Conservation (phyloP, 23 tunicate genomes). For the Ascidia mentula region DNA sequence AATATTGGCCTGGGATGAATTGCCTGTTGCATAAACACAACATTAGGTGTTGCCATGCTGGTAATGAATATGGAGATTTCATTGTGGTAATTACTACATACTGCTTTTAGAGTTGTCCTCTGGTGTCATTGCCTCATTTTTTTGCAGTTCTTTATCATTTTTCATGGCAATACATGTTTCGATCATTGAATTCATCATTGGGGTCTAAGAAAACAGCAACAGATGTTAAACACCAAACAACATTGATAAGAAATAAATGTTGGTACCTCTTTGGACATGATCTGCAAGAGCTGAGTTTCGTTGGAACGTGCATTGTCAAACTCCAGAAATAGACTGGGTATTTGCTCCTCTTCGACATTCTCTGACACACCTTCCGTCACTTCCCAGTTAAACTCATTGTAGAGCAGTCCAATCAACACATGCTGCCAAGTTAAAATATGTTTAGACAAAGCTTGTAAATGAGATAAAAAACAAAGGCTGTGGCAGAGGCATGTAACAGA, state of each 20-base stretch:
- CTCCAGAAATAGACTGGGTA: slow-evolving; percentile 78
- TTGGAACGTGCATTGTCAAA: slow-evolving; percentile 62
- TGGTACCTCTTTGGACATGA: slow-evolving; percentile 73
- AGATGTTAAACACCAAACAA: neutral
- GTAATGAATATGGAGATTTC: too few relatives aligned
- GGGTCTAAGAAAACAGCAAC: slow-evolving; percentile 37
- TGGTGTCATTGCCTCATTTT: neutral
- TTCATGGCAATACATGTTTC: slow-evolving; percentile 63
- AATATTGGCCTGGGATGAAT: neutral
- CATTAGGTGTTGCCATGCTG: too few relatives aligned
- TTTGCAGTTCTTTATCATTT: slow-evolving; percentile 39
- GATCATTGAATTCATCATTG: slow-evolving; percentile 94
- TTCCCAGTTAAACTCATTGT: slow-evolving; percentile 90
- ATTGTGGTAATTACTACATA: neutral
- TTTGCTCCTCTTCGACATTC: slow-evolving; percentile 7
- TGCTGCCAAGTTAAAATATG: too few relatives aligned
- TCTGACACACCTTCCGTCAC: slow-evolving; percentile 22
- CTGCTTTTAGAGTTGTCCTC: slow-evolving; percentile 7
- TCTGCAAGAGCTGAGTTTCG: slow-evolving; percentile 46
- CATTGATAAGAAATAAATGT: neutral
- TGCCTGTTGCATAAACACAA: neutral
- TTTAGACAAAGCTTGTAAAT: too few relatives aligned
- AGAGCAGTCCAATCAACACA: slow-evolving; percentile 66
- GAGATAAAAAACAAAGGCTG: too few relatives aligned
- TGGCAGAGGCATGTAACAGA: too few relatives aligned